Conservation (phyloP, 1,140 invertebrate genomes). For the Neotoxoptera formosana region DNA sequence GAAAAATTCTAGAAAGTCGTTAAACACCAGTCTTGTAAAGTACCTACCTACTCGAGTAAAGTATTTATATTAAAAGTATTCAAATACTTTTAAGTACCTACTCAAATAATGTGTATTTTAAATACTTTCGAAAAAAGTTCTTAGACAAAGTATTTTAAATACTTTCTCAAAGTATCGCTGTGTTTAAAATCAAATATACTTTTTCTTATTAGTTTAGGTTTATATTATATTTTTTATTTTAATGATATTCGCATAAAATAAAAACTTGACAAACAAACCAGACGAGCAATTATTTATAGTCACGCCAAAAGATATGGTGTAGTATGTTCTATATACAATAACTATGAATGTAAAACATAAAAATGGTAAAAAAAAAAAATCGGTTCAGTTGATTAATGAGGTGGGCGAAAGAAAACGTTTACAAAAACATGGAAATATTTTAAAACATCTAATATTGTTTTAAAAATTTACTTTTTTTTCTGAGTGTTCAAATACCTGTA, state of each 20-base stretch:
- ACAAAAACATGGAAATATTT: neutral
- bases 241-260: too few species aligned
- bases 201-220: too few species aligned
- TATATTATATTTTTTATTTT: too few species aligned
- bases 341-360: neutral
- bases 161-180: too few species aligned
- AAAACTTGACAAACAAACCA: neutral
- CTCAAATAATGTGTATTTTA: too few species aligned
- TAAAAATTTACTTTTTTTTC: neutral
- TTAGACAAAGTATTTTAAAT: too few species aligned
- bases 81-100: neutral
- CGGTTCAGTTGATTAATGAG: neutral
- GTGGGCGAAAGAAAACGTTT: neutral
- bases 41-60: neutral
- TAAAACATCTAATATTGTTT: neutral
- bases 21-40: neutral
- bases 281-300: neutral
- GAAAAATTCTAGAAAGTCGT: neutral
- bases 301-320: neutral
- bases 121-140: too few species aligned
- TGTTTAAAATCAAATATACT: too few species aligned
- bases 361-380: neutral
- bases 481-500: too few species aligned
- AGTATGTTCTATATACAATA: neutral
- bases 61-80: neutral